Percentiles rank a stretch among this genome's conserved stretches.
Conservation (phyloP, 2,797 vertebrate genomes). For the Cyprinodon diabolis region DNA sequence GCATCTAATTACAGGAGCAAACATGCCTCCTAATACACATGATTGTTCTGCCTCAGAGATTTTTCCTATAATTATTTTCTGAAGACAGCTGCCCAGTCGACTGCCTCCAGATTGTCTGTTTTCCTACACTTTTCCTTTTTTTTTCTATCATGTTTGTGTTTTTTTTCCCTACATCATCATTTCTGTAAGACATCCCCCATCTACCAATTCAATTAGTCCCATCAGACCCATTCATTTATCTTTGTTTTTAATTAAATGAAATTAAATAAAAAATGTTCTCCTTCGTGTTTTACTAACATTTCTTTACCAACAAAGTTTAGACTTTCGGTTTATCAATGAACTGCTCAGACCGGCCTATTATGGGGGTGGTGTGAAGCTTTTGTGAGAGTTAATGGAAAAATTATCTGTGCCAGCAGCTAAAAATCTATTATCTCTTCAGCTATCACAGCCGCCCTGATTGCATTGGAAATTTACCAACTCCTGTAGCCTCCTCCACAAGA, state of each 20-base stretch:
- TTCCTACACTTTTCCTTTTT: slow-evolving; percentile 22
- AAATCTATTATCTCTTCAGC: slow-evolving; percentile 46
- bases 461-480: slow-evolving; percentile 45
- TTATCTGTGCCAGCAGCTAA: slow-evolving; percentile 13
- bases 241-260: slow-evolving; percentile 1
- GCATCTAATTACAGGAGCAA: slow-evolving; percentile 40
- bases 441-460: slow-evolving; percentile 25
- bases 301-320: neutral
- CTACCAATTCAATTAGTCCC: neutral
- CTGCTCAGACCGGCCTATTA: neutral
- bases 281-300: neutral
- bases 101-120: slow-evolving; percentile 35
- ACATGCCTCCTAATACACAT: slow-evolving; percentile 44
- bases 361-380: slow-evolving; percentile 16
- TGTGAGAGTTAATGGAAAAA: slow-evolving; percentile 30
- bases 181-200: neutral
- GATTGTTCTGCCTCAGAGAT: slow-evolving; percentile 38
- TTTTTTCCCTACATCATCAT: slow-evolving; percentile 19
- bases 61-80: slow-evolving; percentile 37
- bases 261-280: neutral
- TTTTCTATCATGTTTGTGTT: slow-evolving; percentile 13
- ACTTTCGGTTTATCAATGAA: slow-evolving; percentile 18
- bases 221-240: neutral
- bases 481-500: slow-evolving; percentile 16
- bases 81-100: slow-evolving; percentile 45